Evolutionary conservation across 2,888 invertebrate genomes (phyloP), one percentile per base, ranked within the genome.

Genomic region (Muschampia plurimacula): DNA sequence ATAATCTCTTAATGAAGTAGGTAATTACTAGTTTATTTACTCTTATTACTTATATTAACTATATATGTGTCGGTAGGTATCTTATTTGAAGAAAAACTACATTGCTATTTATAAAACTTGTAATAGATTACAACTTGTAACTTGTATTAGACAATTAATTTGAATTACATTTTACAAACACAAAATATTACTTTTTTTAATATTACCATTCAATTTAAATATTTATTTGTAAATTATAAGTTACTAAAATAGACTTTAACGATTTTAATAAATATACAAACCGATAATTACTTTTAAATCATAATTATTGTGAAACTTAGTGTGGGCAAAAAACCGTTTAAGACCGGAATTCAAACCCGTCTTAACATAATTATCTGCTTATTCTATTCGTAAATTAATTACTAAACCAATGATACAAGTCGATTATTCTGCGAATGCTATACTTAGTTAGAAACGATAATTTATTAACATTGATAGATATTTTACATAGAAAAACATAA

Each of bases 401-500:
- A 67, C 52, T 62, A 22, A 68, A 64, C 67, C 64, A 72, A 68
- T 68, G 67, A 72, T 70, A 57, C 65, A 39, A 65, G 65, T 69
- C 64, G 28, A 77, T 78, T 78, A 78, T 77, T 77, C 74, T 75
- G 72, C 74, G 77, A 78, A 78, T 77, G 78, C 69, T 72, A 69
- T 74, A 75, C 75, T 78, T 77, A 78, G 77, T 78, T 77, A 78
- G 71, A 77, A 77, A 76, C 77, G 74, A 78, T 78, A 78, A 78
- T 75, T 77, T 77, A 77, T 77, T 39, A 76, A 73, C 76, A 74
- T 62, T 74, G 73, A 77, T 75, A 74, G 67, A 77, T 72, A 78
- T 78, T 71, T 22, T 49, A 60, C 73, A 74, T 73, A 75, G 67
- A 76, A 77, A 74, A 75, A 76, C 73, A 71, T 77, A 76, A 78